Evolutionary conservation across 2,113 vertebrate genomes (phyloP), one percentile per base, ranked within the genome.

Genomic region (Indri indri): DNA sequence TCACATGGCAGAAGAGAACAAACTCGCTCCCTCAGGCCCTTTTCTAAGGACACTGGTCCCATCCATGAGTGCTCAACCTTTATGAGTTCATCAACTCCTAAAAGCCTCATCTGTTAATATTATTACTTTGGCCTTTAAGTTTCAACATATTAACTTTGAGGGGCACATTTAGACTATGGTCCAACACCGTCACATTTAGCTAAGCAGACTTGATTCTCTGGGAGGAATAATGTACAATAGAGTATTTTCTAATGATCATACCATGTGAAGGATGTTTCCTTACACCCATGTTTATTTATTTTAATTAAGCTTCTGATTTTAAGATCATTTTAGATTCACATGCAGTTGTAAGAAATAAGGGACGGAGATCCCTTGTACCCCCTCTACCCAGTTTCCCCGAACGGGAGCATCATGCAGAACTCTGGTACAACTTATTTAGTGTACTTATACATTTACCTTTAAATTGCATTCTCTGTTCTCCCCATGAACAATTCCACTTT

Each of bases 361-460:
- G 23, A 52, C 5, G 34, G 4, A 23, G 8, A 52, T 30, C 16
- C 4, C 2, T 11, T 5, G 2, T 77, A 34, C 20, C 54, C 0
- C 2, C 1, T 70, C 88, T 84, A 45, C 18, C 2, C 7, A 83
- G n/a, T 52, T 66, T 37, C 17, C 25, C 4, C 23, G n/a, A 68
- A 30, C 0, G 8, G 4, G 42, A 68, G 17, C 4, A n/a, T 47
- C 22, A 63, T 52, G 5, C 17, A 66, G 47, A 80, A 57, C 16
- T 73, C 42, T 40, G 47, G 22, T 68, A 3, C 1, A 79, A 37
- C 25, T 61, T 91, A 30, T 30, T 54, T 54, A 54, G 42, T 63
- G 10, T 27, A 22, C 17, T 71, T 59, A 42, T 30, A 80, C 4
- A 17, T 50, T 68, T 74, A 45, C 10, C 61, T 59, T 52, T n/a